Base-by-base conservation (phyloP, 2,888 invertebrate species). In the Torymus aiolomorphi region DNA sequence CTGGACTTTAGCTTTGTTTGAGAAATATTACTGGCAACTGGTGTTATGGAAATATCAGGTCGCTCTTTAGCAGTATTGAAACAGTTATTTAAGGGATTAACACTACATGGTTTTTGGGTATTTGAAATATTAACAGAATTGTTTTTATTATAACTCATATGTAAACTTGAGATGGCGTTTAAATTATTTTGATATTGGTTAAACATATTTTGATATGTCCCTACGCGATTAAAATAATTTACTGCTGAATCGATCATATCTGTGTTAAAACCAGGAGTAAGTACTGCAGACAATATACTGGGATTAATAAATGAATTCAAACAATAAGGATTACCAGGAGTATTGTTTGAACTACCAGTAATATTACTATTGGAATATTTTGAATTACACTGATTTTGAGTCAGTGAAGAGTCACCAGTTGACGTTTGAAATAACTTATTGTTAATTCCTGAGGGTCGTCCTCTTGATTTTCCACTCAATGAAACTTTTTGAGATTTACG, bases 381-480 rank as follows among this genome's bases (percentile, higher is more conserved):
- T 12, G 65, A 20, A 20, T 20, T 67, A 20, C 16, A 56, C 24
- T 67, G 63, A 71, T 66, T 70, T 42, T 59, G 24, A 54, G 42
- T 18, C 20, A 61, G 18, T 20, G 42, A 20, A 14, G 71, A 42
- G 8, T 79, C 16, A 16, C 16, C 56, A 20, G 52, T 80, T 74
- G 85, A 81, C 4, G 85, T 82, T 63, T 85, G 87, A 13, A 87
- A 82, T 69, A 89, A 88, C 70, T 90, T 90, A 79, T 88, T 88
- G 20, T 20, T 20, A 2, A 87, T 84, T 51, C 92, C 90, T 0
- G 92, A 92, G 0, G 92, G 92, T 2, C 92, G 90, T 56, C 92
- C 92, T 14, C 92, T 87, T 0, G 92, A 92, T 82, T 92, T 88
- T 12, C 91, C 91, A 8, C 90, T 89, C 18, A 84, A 78, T 82